phyloP scores from a whole-genome alignment of 2,888 invertebrate genomes.

The Cheiracanthium punctorium region DNA sequence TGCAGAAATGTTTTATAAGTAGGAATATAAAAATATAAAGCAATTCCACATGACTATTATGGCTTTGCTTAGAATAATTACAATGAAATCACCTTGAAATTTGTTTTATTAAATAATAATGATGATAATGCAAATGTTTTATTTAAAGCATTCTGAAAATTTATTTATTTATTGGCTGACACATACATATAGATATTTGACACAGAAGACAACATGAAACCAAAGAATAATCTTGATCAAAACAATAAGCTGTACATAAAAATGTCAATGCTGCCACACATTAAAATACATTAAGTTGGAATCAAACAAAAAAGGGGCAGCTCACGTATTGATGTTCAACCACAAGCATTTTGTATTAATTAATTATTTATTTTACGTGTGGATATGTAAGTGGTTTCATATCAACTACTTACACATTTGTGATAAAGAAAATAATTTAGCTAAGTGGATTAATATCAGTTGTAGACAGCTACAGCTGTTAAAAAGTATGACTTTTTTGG shows the following conservation, averaged over 20 bases:
- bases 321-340: conserved; percentile 8
- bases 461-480: conserved; percentile 55
- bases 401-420: conserved; percentile 41
- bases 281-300: conserved; percentile 9
- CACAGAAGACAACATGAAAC: not conserved
- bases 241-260: conserved; percentile 31
- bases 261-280: conserved; percentile 26
- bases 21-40: not conserved
- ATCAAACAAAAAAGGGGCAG: conserved; percentile 29
- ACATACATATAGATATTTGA: conserved; percentile 9
- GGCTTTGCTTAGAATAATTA: conserved; percentile 31
- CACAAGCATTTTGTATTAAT: conserved; percentile 30
- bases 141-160: not conserved
- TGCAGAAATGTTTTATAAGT: not conserved
- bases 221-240: conserved; percentile 15
- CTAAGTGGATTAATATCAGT: conserved; percentile 65
- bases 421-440: conserved; percentile 61
- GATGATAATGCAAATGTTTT: not conserved
- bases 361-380: conserved; percentile 18
- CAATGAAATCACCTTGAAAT: not conserved
- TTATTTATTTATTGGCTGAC: not conserved
- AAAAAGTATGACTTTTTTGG: conserved; percentile 66
- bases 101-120: not conserved
- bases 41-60: conserved; percentile 4
- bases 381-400: conserved; percentile 12